A percentile compares a stretch with the other conserved stretches of the same genome.
Evolutionary conservation across 2,797 vertebrate genomes (phyloP).

Genomic region (Helicolenus hilgendorfi): DNA sequence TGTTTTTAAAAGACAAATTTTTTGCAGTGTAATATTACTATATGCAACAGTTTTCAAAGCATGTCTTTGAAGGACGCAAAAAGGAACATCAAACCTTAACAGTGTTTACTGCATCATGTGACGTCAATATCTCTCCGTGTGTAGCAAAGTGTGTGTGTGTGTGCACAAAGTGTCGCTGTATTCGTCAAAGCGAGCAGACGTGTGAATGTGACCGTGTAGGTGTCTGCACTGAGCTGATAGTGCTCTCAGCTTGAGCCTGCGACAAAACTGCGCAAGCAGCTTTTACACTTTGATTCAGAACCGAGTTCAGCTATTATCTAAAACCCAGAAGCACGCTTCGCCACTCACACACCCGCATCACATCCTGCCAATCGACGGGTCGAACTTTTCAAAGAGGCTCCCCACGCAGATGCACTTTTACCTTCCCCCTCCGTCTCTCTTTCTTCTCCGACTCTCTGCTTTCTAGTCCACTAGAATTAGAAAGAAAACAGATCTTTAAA

Average conservation of each 20-base stretch:
- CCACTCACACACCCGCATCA: conserved; percentile 51
- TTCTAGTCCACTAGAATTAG: conserved; percentile 12
- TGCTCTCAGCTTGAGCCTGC: conserved; percentile 38
- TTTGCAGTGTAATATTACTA: background rate
- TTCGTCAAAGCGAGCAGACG: conserved; percentile 21
- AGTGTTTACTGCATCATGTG: background rate
- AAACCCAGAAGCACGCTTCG: conserved; percentile 43
- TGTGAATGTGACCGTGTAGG: conserved; percentile 30
- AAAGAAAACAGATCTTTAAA: conserved; percentile 56
- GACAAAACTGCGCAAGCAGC: conserved; percentile 34
- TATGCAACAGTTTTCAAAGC: background rate
- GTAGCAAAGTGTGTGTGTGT: background rate
- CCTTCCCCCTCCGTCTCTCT: background rate
- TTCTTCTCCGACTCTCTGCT: conserved; percentile 9
- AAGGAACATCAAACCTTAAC: background rate
- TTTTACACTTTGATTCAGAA: conserved; percentile 57
- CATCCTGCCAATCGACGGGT: conserved; percentile 52
- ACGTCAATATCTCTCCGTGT: background rate
- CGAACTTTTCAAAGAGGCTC: conserved; percentile 41
- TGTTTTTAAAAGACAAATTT: background rate
- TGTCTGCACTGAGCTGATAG: conserved; percentile 71
- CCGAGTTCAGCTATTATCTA: conserved; percentile 59
- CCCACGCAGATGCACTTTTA: background rate
- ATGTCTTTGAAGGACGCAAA: background rate
- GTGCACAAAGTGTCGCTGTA: background rate